phyloP scores from a whole-genome alignment of 2,797 vertebrate species.

The Pangasius mekongensis region DNA sequence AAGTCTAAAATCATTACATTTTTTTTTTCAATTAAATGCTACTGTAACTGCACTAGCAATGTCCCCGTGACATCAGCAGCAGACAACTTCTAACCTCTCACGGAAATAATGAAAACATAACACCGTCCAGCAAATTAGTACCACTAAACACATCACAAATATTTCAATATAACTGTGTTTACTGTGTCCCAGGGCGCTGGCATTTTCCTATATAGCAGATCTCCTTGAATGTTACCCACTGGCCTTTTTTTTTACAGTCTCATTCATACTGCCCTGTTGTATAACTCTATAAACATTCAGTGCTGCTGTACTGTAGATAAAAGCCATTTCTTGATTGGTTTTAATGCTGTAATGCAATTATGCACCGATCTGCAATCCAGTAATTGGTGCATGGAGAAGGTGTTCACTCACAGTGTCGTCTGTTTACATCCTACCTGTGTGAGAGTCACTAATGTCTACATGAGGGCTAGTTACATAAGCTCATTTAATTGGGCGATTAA shows the following conservation, averaged over 20 bases:
- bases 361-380: not conserved
- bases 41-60: not conserved
- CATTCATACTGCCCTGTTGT: not conserved
- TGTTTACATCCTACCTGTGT: conserved; percentile 33
- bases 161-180: not conserved
- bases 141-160: not conserved
- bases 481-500: conserved; percentile 55
- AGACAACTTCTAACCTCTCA: no score
- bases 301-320: not conserved
- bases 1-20: no score
- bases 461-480: conserved; percentile 46
- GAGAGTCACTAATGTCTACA: conserved; percentile 33
- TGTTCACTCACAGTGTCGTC: conserved; percentile 17
- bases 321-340: not conserved
- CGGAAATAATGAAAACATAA: no score
- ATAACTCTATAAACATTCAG: not conserved
- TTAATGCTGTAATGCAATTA: conserved; percentile 6
- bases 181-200: no score
- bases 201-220: not conserved
- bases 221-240: not conserved
- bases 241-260: not conserved
- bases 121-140: not conserved
- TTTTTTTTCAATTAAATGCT: not conserved
- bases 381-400: conserved; percentile 17
- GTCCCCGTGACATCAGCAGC: not conserved